phyloP scores from a whole-genome alignment of 2,113 vertebrate genomes.

The Strix uralensis region DNA sequence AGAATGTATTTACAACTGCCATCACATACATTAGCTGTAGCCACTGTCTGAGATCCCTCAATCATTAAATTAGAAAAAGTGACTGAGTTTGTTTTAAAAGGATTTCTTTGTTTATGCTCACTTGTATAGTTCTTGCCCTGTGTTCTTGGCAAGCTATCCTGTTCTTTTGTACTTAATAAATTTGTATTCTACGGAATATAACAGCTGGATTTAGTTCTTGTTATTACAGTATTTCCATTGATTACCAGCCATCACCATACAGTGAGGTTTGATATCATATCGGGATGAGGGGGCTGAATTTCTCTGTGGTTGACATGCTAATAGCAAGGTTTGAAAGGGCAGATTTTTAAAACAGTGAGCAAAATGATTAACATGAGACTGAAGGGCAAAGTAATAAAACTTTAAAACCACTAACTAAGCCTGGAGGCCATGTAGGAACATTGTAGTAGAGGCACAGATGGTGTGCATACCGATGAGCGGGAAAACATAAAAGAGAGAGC shows the following conservation, averaged over 20 bases:
- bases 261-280: not conserved
- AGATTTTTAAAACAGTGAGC: conserved; percentile 35
- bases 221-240: not conserved
- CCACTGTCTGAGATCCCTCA: not conserved
- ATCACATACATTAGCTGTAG: not conserved
- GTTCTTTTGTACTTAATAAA: not conserved
- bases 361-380: conserved; percentile 43
- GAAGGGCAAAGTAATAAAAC: conserved; percentile 63
- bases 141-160: not conserved
- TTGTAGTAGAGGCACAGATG: conserved; percentile 46
- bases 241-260: not conserved
- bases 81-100: not conserved
- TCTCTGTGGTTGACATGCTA: not conserved
- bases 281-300: not conserved
- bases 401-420: conserved; percentile 45
- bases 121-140: not conserved
- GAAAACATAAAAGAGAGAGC: conserved; percentile 1
- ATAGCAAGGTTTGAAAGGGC: not conserved
- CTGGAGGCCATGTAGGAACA: conserved; percentile 46
- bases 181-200: not conserved
- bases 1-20: not conserved
- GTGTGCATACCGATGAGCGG: conserved; percentile 36
- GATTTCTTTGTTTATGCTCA: not conserved
- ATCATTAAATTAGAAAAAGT: not conserved
- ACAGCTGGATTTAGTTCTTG: not conserved